These are phyloP conservation scores for Rhinopithecus roxellana DNA, from an alignment of 2,113 vertebrate species.

Conservation along the genomic window DNA sequence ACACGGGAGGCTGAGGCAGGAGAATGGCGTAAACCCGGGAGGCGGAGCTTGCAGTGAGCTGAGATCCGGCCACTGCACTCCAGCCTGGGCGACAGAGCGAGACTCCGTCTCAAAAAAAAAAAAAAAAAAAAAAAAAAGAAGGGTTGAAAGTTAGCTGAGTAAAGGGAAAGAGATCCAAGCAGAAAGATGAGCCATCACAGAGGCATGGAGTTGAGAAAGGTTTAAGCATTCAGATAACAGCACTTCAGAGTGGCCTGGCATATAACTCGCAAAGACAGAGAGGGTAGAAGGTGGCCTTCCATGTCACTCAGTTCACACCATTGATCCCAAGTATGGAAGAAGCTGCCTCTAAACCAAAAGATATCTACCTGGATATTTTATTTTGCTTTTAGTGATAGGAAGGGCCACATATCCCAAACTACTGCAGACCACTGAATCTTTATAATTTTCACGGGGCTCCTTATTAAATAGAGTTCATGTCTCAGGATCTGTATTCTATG, in stretches of 20 bases:
- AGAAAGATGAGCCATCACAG: not conserved
- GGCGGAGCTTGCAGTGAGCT: no score
- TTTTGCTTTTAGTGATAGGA: not conserved
- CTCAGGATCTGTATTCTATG: not conserved
- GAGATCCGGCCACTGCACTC: no score
- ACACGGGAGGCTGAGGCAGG: no score
- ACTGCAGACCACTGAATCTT: not conserved
- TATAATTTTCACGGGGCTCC: not conserved
- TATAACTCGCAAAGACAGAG: not conserved
- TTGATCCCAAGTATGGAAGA: not conserved
- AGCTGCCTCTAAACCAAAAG: not conserved
- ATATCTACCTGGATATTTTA: not conserved
- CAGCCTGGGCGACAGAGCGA: no score
- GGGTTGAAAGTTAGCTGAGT: not conserved
- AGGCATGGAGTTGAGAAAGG: not conserved
- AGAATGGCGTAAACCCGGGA: no score
- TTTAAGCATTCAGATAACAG: not conserved
- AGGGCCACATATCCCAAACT: not conserved
- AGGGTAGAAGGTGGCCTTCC: not conserved
- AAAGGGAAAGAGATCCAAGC: not conserved
- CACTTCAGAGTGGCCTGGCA: not conserved
- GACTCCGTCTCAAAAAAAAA: no score
- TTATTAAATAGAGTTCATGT: not conserved
- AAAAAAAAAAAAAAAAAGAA: no score
- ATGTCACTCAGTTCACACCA: not conserved